These are phyloP conservation scores for Clunio marinus DNA, from an alignment of 2,888 invertebrate species.

Conservation along the genomic window DNA sequence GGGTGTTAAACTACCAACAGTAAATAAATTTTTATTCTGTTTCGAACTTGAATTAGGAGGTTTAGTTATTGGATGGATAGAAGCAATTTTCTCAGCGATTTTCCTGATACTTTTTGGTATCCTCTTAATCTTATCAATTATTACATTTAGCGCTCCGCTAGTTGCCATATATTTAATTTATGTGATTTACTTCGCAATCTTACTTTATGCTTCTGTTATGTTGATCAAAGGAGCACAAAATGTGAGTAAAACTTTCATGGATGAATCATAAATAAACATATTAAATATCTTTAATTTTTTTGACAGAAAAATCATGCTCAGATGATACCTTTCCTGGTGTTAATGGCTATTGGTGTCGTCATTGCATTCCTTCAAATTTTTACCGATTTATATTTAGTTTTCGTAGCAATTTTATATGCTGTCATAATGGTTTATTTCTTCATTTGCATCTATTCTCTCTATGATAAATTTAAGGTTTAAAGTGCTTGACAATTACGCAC, in stretches of 20 bases:
- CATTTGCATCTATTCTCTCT: constrained; percentile 14
- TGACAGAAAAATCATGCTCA: neutral
- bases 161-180: too few species aligned
- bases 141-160: neutral
- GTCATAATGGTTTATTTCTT: neutral
- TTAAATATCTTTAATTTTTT: neutral
- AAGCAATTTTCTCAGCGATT: neutral
- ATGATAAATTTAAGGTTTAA: too few species aligned
- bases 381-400: neutral
- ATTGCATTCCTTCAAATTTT: neutral
- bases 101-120: too few species aligned
- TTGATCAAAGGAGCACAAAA: neutral
- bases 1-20: neutral
- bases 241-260: neutral
- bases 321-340: neutral
- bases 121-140: neutral
- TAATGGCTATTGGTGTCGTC: constrained; percentile 1
- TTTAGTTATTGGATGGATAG: neutral
- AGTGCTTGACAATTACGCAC: too few species aligned
- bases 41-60: neutral
- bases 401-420: neutral
- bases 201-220: neutral
- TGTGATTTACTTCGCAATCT: neutral
- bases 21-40: neutral
- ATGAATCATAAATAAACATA: too few species aligned